Evolutionary conservation across 2,113 vertebrate genomes (phyloP).

Genomic region (Dasyurus viverrinus): DNA sequence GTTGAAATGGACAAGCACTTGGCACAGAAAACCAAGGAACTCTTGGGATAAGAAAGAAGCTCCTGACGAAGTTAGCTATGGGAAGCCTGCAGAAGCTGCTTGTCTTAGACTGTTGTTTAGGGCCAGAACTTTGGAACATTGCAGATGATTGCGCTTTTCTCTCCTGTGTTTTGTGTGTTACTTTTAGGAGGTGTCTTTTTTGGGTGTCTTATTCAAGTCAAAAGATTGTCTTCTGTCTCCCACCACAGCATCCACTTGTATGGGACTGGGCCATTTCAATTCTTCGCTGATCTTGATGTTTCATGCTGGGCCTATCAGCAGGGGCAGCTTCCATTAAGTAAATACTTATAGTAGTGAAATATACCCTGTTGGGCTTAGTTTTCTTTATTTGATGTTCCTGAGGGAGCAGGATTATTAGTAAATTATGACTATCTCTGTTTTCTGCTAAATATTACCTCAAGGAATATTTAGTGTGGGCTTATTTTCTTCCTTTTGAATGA

Average conservation of each 20-base stretch:
- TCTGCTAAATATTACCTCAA: neutral
- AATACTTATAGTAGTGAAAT: neutral
- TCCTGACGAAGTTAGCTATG: fast-evolving
- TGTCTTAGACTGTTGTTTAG: neutral
- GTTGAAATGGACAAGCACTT: conserved; percentile 93
- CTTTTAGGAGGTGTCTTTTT: neutral
- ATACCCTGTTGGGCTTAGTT: neutral
- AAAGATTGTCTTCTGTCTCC: neutral
- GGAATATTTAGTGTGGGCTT: neutral
- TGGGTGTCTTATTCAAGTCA: neutral
- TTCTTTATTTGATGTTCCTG: neutral
- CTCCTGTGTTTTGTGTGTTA: neutral
- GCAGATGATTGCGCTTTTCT: neutral
- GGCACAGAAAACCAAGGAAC: conserved; percentile 93
- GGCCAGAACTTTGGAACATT: neutral
- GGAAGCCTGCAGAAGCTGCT: neutral
- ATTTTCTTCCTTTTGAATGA: conserved; percentile 15
- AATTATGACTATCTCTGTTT: neutral
- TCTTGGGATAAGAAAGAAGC: conserved; percentile 84
- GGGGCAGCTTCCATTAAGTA: neutral
- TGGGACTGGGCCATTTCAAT: neutral
- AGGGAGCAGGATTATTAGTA: neutral
- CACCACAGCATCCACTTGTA: neutral
- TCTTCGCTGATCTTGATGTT: neutral
- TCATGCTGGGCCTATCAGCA: conserved; percentile 1